Conservation (phyloP, 2,797 vertebrate species). For the Sandelia bainsii region DNA sequence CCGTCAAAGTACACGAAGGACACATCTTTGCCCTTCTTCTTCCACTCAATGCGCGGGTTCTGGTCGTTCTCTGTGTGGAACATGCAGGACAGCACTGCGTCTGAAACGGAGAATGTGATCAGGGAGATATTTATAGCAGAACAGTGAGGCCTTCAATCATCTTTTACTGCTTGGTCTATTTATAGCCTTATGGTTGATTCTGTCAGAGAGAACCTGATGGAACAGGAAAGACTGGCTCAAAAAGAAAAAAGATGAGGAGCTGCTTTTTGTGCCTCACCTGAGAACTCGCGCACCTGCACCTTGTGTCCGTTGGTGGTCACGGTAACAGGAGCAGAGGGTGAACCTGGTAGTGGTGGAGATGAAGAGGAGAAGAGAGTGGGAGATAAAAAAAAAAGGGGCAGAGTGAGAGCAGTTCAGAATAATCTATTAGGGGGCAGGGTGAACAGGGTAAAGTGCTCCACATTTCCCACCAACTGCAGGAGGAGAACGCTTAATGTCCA, state of each 20-base stretch:
- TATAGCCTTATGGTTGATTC: constrained; percentile 48
- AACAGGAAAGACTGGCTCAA: not conserved
- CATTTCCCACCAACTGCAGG: constrained; percentile 38
- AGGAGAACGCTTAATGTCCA: constrained; percentile 69
- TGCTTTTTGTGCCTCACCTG: constrained; percentile 65
- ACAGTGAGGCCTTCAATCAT: constrained; percentile 29
- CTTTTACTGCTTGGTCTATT: constrained; percentile 59
- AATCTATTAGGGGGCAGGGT: constrained; percentile 67
- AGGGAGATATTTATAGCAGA: constrained; percentile 51
- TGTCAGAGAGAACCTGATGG: constrained; percentile 35
- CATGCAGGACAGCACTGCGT: constrained; percentile 89
- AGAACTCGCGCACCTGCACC: constrained; percentile 78
- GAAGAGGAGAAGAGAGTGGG: not conserved
- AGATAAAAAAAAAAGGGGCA: not conserved
- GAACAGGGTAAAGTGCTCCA: constrained; percentile 55
- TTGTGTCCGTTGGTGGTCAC: constrained; percentile 70
- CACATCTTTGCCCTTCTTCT: constrained; percentile 88
- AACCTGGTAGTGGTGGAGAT: constrained; percentile 47
- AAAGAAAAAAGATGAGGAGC: not conserved
- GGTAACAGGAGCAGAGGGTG: constrained; percentile 66
- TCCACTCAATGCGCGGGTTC: constrained; percentile 94
- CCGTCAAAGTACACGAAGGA: constrained; percentile 91
- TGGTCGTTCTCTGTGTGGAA: constrained; percentile 84
- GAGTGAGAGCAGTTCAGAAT: constrained; percentile 46
- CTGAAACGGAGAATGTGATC: constrained; percentile 68